A percentile compares a stretch with the other conserved stretches of the same genome.
phyloP scores from a whole-genome alignment of 2,113 vertebrate species.

The Recurvirostra avosetta region DNA sequence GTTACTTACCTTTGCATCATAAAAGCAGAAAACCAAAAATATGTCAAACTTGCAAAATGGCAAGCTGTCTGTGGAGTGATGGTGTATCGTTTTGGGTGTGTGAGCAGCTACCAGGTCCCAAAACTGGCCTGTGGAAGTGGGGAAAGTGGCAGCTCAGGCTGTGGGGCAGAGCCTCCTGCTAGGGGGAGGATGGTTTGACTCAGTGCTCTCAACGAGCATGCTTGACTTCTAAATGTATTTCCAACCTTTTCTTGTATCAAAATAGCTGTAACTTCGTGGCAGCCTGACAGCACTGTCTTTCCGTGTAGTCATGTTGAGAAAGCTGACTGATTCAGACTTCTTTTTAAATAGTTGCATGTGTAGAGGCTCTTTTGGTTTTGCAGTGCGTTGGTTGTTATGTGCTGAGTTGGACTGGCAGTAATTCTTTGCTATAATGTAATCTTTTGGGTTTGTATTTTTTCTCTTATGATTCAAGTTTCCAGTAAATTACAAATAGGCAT shows the following conservation, averaged over 20 bases:
- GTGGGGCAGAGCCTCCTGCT: neutral
- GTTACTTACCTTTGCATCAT: neutral
- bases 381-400: neutral
- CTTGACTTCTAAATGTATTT: neutral
- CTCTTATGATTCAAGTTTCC: constrained; percentile 4
- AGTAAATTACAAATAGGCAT: constrained; percentile 1
- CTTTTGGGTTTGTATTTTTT: neutral
- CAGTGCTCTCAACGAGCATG: neutral
- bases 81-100: neutral
- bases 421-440: neutral
- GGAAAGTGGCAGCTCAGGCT: neutral
- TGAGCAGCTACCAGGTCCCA: neutral
- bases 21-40: neutral
- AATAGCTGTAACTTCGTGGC: neutral
- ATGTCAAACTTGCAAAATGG: neutral
- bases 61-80: neutral
- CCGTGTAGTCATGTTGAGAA: neutral
- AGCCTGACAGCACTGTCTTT: neutral
- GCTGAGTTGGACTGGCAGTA: neutral
- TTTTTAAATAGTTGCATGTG: neutral
- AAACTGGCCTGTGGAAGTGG: neutral
- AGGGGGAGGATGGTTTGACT: neutral
- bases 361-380: neutral
- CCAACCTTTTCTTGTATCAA: neutral
- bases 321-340: neutral